These are phyloP conservation scores for Eupleurogrammus muticus DNA, from an alignment of 2,797 vertebrate genomes.

Conservation along the genomic window DNA sequence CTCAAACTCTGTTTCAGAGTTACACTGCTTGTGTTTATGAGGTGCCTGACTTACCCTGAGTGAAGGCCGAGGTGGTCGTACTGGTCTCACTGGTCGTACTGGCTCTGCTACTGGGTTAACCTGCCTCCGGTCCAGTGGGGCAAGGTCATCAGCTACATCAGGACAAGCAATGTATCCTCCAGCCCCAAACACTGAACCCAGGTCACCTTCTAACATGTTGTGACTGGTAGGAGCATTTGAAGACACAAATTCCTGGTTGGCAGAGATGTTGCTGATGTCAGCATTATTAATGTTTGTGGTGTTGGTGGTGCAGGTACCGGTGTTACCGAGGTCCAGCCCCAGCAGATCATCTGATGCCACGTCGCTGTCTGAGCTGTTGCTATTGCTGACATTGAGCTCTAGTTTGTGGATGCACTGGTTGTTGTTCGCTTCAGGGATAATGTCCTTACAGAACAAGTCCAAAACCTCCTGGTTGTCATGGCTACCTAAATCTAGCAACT, in stretches of 20 bases:
- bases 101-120: conserved; percentile 49
- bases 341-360: conserved; percentile 56
- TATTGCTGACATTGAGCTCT: conserved; percentile 33
- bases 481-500: conserved; percentile 37
- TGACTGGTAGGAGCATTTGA: conserved; percentile 25
- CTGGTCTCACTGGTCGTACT: conserved; percentile 55
- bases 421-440: conserved; percentile 63
- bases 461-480: conserved; percentile 65
- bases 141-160: conserved; percentile 78
- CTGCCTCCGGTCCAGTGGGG: conserved; percentile 56
- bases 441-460: conserved; percentile 39
- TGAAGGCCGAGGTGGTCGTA: conserved; percentile 79
- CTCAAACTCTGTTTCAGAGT: not conserved
- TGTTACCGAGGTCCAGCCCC: conserved; percentile 48
- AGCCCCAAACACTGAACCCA: conserved; percentile 70
- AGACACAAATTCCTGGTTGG: conserved; percentile 20
- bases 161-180: conserved; percentile 76
- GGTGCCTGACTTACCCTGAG: conserved; percentile 68
- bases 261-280: conserved; percentile 37
- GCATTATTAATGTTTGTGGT: conserved; percentile 32
- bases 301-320: conserved; percentile 22
- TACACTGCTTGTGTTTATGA: not conserved
- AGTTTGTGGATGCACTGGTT: conserved; percentile 53
- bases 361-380: conserved; percentile 70
- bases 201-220: conserved; percentile 61